These are phyloP conservation scores for Drosophila watanabei DNA, from an alignment of 1,140 invertebrate species.

Conservation along the genomic window DNA sequence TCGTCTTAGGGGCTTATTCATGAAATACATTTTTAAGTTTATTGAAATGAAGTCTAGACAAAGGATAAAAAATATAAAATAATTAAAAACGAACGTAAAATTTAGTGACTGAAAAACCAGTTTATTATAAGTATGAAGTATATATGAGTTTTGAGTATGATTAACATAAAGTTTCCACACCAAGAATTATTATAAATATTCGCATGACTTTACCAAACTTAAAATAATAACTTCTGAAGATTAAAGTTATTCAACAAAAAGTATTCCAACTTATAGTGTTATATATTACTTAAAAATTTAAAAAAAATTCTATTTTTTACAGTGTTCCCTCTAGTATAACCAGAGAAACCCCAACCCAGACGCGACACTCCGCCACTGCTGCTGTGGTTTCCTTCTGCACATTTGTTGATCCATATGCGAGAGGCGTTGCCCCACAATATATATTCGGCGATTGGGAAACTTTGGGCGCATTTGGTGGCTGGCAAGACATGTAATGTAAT, in stretches of 20 bases:
- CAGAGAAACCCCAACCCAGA: not conserved
- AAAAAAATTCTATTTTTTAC: not conserved
- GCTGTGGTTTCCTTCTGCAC: constrained; percentile 36
- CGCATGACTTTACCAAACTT: not conserved
- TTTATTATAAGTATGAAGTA: not conserved
- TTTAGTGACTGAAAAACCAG: not conserved
- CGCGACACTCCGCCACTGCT: not conserved
- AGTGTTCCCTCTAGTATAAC: not conserved
- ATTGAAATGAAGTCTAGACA: not conserved
- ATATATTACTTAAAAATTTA: not conserved
- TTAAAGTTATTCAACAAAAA: too few species aligned
- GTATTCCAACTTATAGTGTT: rapidly evolving
- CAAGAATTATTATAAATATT: not conserved
- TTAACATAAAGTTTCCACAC: too few species aligned
- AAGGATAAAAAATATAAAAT: not conserved
- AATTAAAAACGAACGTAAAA: not conserved
- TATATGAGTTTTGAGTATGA: too few species aligned
- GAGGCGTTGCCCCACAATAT: constrained; percentile 20
- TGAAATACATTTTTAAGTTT: not conserved
- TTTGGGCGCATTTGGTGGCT: constrained; percentile 55
- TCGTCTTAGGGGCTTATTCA: not conserved
- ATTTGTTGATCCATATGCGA: constrained; percentile 52
- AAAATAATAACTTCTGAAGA: not conserved
- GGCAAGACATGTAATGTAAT: constrained; percentile 53
- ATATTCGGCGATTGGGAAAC: constrained; percentile 48